These are phyloP conservation scores for Rhinichthys klamathensis DNA, from an alignment of 2,113 vertebrate genomes.

Conservation along the genomic window DNA sequence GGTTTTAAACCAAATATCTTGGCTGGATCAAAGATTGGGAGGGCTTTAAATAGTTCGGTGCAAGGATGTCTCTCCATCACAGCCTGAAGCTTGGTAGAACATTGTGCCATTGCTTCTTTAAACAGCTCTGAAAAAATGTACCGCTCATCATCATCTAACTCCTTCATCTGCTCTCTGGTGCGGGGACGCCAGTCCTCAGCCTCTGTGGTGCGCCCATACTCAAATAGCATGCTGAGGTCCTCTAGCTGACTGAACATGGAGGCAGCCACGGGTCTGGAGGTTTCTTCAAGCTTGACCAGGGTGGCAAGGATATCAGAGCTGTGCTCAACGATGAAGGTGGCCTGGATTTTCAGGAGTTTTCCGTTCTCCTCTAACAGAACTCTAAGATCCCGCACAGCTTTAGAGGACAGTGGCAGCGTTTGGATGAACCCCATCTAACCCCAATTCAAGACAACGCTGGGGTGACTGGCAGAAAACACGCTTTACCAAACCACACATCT, in stretches of 20 bases:
- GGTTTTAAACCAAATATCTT: constrained; percentile 1
- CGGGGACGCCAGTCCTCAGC: neutral
- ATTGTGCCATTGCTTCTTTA: neutral
- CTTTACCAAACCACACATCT: constrained; percentile 2
- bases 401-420: neutral
- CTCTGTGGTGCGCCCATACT: constrained; percentile 1
- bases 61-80: neutral
- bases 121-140: neutral
- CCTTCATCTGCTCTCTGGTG: constrained; percentile 15
- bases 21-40: constrained; percentile 8
- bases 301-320: too few relatives aligned
- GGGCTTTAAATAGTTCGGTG: constrained; percentile 16
- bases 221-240: constrained; percentile 10
- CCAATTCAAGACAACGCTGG: neutral
- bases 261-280: neutral
- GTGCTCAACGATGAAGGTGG: too few relatives aligned
- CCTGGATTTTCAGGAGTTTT: too few relatives aligned
- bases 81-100: neutral
- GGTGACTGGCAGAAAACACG: neutral
- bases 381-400: neutral
- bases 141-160: neutral
- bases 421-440: neutral
- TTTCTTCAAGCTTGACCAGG: too few relatives aligned
- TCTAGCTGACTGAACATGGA: constrained; percentile 5
- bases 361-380: too few relatives aligned